phyloP scores from a whole-genome alignment of 2,113 vertebrate genomes.

The Amia ocellicauda region DNA sequence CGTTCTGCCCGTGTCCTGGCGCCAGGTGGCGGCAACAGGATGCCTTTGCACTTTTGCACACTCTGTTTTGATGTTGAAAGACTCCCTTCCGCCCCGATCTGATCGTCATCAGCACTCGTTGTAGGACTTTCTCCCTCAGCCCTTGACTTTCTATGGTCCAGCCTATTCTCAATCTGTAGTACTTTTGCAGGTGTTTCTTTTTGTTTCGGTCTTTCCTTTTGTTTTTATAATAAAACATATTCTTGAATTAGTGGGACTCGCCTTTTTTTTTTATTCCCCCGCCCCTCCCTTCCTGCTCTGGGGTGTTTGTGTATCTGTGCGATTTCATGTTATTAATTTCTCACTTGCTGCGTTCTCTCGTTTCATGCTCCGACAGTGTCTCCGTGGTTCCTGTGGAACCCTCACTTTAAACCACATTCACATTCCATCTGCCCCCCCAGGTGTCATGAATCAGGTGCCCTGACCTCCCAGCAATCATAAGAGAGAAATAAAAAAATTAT shows the following conservation, averaged over 20 bases:
- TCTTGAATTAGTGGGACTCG: neutral
- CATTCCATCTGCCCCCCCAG: too few relatives aligned
- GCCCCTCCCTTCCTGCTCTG: neutral
- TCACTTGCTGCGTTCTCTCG: too few relatives aligned
- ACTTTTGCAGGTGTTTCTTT: slow-evolving; percentile 15
- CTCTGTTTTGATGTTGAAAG: slow-evolving; percentile 5
- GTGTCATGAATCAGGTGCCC: too few relatives aligned
- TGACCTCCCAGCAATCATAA: too few relatives aligned
- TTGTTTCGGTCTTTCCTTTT: neutral
- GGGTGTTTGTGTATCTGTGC: neutral
- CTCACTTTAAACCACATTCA: too few relatives aligned
- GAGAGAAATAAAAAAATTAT: too few relatives aligned
- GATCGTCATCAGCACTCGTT: too few relatives aligned
- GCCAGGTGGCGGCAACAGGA: slow-evolving; percentile 4
- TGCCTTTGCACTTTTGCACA: neutral
- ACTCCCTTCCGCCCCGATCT: too few relatives aligned
- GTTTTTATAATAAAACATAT: slow-evolving; percentile 19
- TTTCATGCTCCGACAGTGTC: too few relatives aligned
- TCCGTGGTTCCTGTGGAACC: too few relatives aligned
- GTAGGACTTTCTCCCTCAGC: too few relatives aligned
- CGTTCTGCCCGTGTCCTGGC: neutral
- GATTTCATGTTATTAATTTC: too few relatives aligned
- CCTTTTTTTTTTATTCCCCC: neutral
- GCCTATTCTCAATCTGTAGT: slow-evolving; percentile 20
- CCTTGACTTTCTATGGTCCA: slow-evolving; percentile 10